A percentile compares a stretch with the other conserved stretches of the same genome.
These are phyloP conservation scores for Lontra canadensis DNA, from an alignment of 2,113 vertebrate genomes.

Conservation along the genomic window DNA sequence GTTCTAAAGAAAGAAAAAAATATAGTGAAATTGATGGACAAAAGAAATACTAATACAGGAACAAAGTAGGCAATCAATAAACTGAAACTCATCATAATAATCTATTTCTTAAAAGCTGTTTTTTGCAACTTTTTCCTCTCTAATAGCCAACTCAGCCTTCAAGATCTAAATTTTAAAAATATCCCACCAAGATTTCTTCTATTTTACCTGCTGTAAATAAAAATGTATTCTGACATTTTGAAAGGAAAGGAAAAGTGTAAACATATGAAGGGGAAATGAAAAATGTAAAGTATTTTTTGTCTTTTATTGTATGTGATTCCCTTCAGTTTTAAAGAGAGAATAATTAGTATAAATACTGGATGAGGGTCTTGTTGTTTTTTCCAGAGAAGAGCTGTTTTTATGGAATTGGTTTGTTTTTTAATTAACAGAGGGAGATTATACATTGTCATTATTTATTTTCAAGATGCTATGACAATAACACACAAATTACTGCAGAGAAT, in stretches of 20 bases:
- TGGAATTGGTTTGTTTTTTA: conserved; percentile 32
- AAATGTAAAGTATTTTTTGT: not conserved
- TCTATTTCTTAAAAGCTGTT: not conserved
- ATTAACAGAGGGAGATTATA: conserved; percentile 20
- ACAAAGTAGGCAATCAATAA: not conserved
- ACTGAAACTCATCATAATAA: not conserved
- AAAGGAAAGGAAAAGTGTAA: conserved; percentile 18
- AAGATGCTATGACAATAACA: not conserved
- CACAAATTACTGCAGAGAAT: not conserved
- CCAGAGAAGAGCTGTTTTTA: conserved; percentile 23
- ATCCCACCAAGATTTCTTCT: not conserved
- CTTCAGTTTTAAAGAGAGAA: not conserved
- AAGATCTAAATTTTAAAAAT: not conserved
- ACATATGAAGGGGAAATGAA: not conserved
- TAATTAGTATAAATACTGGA: not conserved
- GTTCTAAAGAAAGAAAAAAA: conserved; percentile 1
- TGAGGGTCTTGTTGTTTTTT: not conserved
- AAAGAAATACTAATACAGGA: not conserved
- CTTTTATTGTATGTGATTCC: not conserved
- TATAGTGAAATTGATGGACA: not conserved
- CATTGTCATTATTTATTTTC: conserved; percentile 48
- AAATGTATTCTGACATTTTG: not conserved
- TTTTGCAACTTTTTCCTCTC: not conserved
- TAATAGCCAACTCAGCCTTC: not conserved
- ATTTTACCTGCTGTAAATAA: not conserved